phyloP scores from a whole-genome alignment of 2,113 vertebrate genomes.

The Pedetes capensis region DNA sequence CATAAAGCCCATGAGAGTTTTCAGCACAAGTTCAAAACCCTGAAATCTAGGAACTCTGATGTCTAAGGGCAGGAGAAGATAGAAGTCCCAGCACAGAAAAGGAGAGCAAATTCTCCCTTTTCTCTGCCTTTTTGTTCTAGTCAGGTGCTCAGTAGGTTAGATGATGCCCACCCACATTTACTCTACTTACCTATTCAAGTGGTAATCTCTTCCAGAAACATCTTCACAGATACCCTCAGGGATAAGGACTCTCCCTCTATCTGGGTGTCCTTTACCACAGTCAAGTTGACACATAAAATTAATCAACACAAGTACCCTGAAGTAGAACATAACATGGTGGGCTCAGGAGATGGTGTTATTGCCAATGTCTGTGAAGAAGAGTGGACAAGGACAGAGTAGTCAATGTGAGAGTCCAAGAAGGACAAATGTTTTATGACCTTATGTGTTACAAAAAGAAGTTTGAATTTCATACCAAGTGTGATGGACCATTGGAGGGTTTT shows the following conservation, averaged over 20 bases:
- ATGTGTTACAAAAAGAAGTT: neutral
- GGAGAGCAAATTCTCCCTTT: too few relatives aligned
- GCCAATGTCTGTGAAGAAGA: neutral
- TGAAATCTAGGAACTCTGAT: neutral
- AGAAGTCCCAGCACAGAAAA: neutral
- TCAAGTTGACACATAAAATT: too few relatives aligned
- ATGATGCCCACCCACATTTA: too few relatives aligned
- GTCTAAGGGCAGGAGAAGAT: neutral
- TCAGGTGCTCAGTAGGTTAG: too few relatives aligned
- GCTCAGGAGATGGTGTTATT: neutral
- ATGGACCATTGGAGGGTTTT: neutral
- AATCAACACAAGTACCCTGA: rapidly evolving
- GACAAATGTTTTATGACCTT: neutral
- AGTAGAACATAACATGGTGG: neutral
- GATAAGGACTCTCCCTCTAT: too few relatives aligned
- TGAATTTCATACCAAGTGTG: neutral
- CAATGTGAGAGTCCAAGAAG: neutral
- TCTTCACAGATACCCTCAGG: too few relatives aligned
- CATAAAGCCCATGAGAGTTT: neutral
- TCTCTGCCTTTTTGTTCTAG: too few relatives aligned
- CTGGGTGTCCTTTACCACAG: too few relatives aligned
- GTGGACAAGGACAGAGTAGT: neutral
- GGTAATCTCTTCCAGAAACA: too few relatives aligned
- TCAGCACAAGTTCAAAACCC: neutral
- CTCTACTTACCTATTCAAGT: too few relatives aligned